phyloP scores from a whole-genome alignment of 2,797 vertebrate species.

The Falco berigora region DNA sequence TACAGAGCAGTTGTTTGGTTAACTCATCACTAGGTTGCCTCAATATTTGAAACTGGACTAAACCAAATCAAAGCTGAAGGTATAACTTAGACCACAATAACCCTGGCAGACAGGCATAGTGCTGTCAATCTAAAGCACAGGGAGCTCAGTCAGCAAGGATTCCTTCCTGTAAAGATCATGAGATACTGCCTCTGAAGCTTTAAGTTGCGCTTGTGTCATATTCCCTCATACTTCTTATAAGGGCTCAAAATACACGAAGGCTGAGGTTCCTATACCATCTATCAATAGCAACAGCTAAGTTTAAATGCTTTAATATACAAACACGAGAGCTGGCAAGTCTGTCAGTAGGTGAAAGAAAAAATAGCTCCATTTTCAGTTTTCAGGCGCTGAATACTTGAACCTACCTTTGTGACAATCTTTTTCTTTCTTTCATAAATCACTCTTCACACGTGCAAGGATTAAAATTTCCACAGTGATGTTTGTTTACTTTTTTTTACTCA shows the following conservation, averaged over 20 bases:
- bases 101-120: neutral
- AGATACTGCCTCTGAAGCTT: neutral
- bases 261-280: neutral
- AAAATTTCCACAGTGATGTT: neutral
- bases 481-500: neutral
- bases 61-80: neutral
- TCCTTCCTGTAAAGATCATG: neutral
- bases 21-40: neutral
- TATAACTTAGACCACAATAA: neutral
- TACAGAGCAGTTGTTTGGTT: neutral
- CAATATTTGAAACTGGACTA: neutral
- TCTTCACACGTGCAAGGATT: neutral
- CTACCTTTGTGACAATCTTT: neutral
- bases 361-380: neutral
- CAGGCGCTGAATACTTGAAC: neutral
- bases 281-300: neutral
- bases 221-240: neutral
- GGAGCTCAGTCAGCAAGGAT: neutral
- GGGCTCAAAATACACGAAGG: neutral
- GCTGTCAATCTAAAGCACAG: neutral
- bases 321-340: neutral
- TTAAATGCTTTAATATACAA: neutral
- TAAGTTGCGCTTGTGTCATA: neutral
- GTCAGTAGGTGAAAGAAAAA: neutral
- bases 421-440: neutral